These are phyloP conservation scores for Rhinolophus ferrumequinum DNA, from an alignment of 2,113 vertebrate species.

Conservation along the genomic window DNA sequence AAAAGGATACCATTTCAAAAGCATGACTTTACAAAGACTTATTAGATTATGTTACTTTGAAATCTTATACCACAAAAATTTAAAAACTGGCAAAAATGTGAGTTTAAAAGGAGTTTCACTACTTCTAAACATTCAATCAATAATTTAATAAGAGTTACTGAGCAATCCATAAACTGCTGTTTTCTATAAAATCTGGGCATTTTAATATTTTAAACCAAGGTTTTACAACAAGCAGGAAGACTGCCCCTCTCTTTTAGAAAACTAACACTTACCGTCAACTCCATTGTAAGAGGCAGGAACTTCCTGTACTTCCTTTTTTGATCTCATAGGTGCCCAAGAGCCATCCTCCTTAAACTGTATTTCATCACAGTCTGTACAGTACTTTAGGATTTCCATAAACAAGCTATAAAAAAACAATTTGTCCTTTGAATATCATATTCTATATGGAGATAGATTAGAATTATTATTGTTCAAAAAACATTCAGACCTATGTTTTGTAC, in stretches of 20 bases:
- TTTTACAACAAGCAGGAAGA: background rate
- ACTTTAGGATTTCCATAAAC: constrained; percentile 99
- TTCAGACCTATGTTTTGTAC: background rate
- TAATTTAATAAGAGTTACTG: constrained; percentile 26
- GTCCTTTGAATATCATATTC: constrained; percentile 30
- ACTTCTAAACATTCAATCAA: constrained; percentile 50
- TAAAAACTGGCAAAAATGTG: background rate
- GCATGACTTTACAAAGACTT: constrained; percentile 37
- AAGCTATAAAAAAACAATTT: constrained; percentile 86
- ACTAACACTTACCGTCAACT: constrained; percentile 89
- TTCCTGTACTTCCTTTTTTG: constrained; percentile 97
- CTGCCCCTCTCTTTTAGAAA: background rate
- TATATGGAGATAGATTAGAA: constrained; percentile 39
- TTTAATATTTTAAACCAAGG: background rate
- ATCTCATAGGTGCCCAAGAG: constrained; percentile 98
- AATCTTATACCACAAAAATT: constrained; percentile 48
- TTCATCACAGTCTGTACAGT: constrained; percentile 97
- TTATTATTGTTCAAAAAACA: constrained; percentile 19
- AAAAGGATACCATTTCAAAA: constrained; percentile 53
- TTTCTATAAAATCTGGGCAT: background rate
- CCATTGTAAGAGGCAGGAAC: constrained; percentile 94
- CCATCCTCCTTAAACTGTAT: constrained; percentile 99
- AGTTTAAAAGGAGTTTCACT: constrained; percentile 49
- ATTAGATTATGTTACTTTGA: constrained; percentile 48
- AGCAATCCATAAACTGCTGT: background rate